Evolutionary conservation across 2,797 vertebrate species (phyloP).

Genomic region (Enteromius mattozi): DNA sequence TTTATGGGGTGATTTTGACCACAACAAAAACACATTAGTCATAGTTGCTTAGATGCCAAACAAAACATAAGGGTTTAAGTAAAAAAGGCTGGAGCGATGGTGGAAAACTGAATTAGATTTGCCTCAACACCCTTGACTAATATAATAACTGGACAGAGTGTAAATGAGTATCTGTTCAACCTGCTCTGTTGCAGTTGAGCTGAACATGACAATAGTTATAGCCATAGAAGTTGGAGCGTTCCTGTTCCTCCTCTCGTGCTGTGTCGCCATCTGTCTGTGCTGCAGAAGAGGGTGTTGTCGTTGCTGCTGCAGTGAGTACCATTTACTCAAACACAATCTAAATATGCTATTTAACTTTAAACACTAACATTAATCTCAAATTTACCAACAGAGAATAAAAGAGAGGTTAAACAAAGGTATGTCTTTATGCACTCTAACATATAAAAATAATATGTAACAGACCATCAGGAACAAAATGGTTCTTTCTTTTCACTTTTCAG

Average conservation of each 20-base stretch:
- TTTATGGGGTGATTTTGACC: neutral
- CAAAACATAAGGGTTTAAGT: neutral
- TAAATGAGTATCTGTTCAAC: neutral
- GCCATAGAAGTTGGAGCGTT: slow-evolving; percentile 66
- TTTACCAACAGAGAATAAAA: slow-evolving; percentile 68
- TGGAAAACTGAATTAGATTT: neutral
- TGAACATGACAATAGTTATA: slow-evolving; percentile 72
- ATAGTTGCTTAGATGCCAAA: neutral
- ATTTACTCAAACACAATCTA: slow-evolving; percentile 9
- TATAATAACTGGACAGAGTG: neutral
- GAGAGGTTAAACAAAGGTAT: slow-evolving; percentile 68
- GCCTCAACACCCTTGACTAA: neutral
- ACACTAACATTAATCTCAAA: slow-evolving; percentile 21
- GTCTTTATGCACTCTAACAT: slow-evolving; percentile 9
- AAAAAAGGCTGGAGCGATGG: neutral
- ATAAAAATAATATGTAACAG: neutral
- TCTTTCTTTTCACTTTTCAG: slow-evolving; percentile 10
- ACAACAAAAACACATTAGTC: neutral
- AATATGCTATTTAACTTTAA: neutral
- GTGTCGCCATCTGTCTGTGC: slow-evolving; percentile 74
- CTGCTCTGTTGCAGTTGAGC: slow-evolving; percentile 67
- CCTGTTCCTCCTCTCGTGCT: slow-evolving; percentile 70
- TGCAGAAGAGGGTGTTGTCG: slow-evolving; percentile 73
- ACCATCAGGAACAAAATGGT: slow-evolving; percentile 4
- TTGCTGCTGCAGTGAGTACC: slow-evolving; percentile 48